A percentile compares a stretch with the other conserved stretches of the same genome.
Evolutionary conservation across 2,113 vertebrate genomes (phyloP).

Genomic region (Anolis sagrei): DNA sequence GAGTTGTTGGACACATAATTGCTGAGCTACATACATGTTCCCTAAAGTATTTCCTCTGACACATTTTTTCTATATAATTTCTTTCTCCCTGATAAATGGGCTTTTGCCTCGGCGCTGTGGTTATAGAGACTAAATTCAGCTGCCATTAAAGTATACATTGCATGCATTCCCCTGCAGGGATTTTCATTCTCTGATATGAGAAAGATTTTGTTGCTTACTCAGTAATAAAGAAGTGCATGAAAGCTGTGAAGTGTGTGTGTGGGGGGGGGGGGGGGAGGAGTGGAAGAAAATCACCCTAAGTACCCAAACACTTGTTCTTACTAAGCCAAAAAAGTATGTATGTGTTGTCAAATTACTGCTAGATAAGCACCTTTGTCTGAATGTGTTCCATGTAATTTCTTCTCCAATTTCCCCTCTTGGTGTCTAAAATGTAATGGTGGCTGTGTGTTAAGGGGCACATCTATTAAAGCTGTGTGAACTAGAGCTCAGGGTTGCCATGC

Average conservation of each 20-base stretch:
- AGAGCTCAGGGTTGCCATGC: conserved; percentile 31
- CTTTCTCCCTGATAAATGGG: background rate
- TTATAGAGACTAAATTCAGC: background rate
- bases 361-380: conserved; percentile 44
- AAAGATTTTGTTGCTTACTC: conserved; percentile 27
- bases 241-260: too few species aligned
- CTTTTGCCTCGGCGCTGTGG: background rate
- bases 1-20: background rate
- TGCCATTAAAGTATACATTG: conserved; percentile 19
- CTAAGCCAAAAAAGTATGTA: conserved; percentile 31
- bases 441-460: conserved; percentile 31
- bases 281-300: background rate
- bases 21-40: background rate
- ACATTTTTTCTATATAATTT: background rate
- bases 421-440: conserved; percentile 4
- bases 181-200: conserved; percentile 27
- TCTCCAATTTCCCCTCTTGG: background rate
- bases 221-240: conserved; percentile 18
- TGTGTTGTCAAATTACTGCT: conserved; percentile 38
- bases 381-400: conserved; percentile 19
- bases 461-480: conserved; percentile 37
- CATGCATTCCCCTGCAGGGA: conserved; percentile 37
- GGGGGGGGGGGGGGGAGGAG: too few species aligned
- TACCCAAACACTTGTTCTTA: conserved; percentile 18
- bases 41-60: conserved; percentile 14